Evolutionary conservation across 2,888 invertebrate genomes (phyloP).

Genomic region (Andrena haemorrhoa): DNA sequence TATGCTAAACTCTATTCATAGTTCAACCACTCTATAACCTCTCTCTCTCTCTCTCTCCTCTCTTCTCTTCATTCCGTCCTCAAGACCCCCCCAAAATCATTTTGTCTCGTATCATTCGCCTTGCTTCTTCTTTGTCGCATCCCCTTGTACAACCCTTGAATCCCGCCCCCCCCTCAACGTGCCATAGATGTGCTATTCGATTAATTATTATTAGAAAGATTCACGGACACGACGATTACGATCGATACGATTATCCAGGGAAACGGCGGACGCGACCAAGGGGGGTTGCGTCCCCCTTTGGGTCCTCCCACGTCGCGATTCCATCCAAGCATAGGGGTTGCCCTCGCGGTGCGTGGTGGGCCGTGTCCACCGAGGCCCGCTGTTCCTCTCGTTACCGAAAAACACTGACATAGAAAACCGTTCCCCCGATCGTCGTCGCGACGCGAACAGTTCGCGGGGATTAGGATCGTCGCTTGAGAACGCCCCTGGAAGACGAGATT

Average conservation of each 20-base stretch:
- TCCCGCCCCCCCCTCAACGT: slow-evolving; percentile 55
- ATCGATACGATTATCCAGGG: slow-evolving; percentile 30
- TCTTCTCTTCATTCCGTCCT: slow-evolving; percentile 59
- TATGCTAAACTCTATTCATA: slow-evolving; percentile 84
- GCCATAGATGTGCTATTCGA: slow-evolving; percentile 66
- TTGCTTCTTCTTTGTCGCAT: slow-evolving; percentile 17
- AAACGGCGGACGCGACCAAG: background rate
- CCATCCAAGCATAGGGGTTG: background rate
- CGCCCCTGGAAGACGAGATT: background rate
- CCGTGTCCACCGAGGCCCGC: background rate
- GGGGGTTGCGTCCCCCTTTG: background rate
- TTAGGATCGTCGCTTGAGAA: slow-evolving; percentile 3
- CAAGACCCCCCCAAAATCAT: slow-evolving; percentile 35
- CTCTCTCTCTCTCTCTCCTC: slow-evolving; percentile 58
- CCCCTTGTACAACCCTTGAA: slow-evolving; percentile 36
- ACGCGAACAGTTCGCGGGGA: slow-evolving; percentile 32
- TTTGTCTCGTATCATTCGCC: background rate
- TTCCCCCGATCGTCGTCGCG: slow-evolving; percentile 42
- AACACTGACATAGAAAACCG: slow-evolving; percentile 68
- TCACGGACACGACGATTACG: slow-evolving; percentile 69
- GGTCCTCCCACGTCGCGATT: background rate
- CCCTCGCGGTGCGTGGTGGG: no score
- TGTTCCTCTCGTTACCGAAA: slow-evolving; percentile 40
- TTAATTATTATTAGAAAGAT: slow-evolving; percentile 64
- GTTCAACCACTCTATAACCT: slow-evolving; percentile 83